Base-by-base conservation (phyloP, 2,797 vertebrate species). In the Oryzias dopingdopingensis region DNA sequence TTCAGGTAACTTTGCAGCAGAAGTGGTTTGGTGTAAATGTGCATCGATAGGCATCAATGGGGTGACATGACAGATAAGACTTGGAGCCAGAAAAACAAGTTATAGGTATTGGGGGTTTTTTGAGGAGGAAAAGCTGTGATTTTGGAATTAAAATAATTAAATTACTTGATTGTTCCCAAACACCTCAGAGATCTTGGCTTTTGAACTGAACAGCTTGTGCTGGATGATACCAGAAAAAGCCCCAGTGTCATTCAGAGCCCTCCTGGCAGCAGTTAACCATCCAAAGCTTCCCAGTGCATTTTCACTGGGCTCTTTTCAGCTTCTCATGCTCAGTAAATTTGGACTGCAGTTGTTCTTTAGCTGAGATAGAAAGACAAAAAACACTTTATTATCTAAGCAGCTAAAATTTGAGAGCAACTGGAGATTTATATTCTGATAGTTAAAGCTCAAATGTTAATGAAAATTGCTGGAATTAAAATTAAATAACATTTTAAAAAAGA, bases 251-350 rank as follows among this genome's bases (percentile, higher is more conserved):
- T 70, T 50, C 73, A 53, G 32, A 59, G 61, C 56, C 62, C 67
- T 70, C 59, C 70, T 84, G 80, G 83, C 84, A 84, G 45, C 43
- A 76, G 41, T 67, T 54, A 6, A 55, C 41, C 12, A 3, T 54
- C 41, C 65, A 83, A 15, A 52, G 51, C 57, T 52, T 83, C 76
- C 70, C 74, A 68, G 68, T 74, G 74, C 71, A 72, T 79, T 68
- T 52, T 48, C n/a, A 48, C 70, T 55, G 68, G 76, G 75, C 72
- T 81, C 48, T 57, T 50, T 37, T 43, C 58, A 51, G 66, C 51
- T 54, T 66, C 63, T 52, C 46, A 42, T 62, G 46, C 44, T 70
- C 17, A 45, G 18, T 52, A 52, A 56, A 75, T 42, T 66, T 41
- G 56, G 48, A 17, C 53, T 60, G 52, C 50, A 77, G 53, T 56